These are phyloP conservation scores for Philypnodon macrostomus DNA, from an alignment of 2,797 vertebrate genomes.

Conservation along the genomic window DNA sequence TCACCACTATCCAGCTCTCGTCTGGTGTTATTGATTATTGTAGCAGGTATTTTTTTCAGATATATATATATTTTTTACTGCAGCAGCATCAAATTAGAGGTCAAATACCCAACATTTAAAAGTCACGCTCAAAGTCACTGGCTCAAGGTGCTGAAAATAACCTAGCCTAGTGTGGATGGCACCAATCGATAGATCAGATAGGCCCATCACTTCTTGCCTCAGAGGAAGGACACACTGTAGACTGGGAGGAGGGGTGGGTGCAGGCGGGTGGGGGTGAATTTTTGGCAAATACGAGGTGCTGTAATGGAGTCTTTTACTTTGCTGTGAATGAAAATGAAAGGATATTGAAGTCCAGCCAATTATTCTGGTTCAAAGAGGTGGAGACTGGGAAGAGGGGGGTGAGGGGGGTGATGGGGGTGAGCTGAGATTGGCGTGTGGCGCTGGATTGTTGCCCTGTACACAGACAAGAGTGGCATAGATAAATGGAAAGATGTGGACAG, in stretches of 20 bases:
- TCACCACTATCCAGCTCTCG: no score
- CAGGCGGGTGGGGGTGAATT: constrained; percentile 10
- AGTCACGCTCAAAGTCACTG: constrained; percentile 32
- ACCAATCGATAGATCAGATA: constrained; percentile 51
- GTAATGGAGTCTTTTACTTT: constrained; percentile 74
- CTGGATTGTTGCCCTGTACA: constrained; percentile 46
- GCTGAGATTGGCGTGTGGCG: constrained; percentile 59
- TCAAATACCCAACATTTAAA: constrained; percentile 14
- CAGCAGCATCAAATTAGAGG: constrained; percentile 25
- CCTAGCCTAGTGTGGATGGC: constrained; percentile 33
- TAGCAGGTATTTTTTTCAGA: background rate
- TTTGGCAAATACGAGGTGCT: constrained; percentile 58
- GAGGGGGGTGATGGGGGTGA: no score
- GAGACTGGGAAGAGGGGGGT: constrained; percentile 46
- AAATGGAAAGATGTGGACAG: constrained; percentile 14
- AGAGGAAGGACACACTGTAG: constrained; percentile 40
- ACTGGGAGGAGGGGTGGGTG: constrained; percentile 5
- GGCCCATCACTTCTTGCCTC: constrained; percentile 41
- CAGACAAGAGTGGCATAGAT: constrained; percentile 10
- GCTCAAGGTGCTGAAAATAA: constrained; percentile 33
- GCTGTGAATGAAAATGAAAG: constrained; percentile 74
- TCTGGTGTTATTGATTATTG: constrained; percentile 7
- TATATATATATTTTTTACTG: background rate
- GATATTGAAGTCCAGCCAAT: constrained; percentile 70
- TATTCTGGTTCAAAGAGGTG: constrained; percentile 61